Conservation (phyloP, 2,797 vertebrate genomes). For the Gobio occitaniae region DNA sequence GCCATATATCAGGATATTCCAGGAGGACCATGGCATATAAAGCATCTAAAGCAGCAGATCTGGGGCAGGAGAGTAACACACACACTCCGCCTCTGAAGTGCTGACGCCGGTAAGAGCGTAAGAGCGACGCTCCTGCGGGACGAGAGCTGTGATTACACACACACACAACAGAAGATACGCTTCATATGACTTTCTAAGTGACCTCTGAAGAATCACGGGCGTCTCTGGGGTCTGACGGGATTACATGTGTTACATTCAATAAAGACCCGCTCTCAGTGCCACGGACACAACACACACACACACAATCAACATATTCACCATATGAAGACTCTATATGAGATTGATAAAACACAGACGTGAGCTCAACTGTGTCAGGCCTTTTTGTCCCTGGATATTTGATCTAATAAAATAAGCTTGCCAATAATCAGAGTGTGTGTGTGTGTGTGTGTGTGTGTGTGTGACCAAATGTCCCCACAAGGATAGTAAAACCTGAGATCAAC, state of each 20-base stretch:
- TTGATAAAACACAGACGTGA: neutral
- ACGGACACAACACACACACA: constrained; percentile 74
- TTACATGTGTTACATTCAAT: constrained; percentile 85
- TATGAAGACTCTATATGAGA: neutral
- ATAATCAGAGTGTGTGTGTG: too few species aligned
- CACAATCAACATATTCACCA: constrained; percentile 32
- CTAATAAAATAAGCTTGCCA: constrained; percentile 4
- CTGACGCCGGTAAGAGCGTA: constrained; percentile 75
- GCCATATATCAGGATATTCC: constrained; percentile 63
- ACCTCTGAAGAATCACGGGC: constrained; percentile 77
- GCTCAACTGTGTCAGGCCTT: neutral
- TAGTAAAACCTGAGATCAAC: too few species aligned
- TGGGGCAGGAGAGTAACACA: constrained; percentile 71
- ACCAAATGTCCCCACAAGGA: too few species aligned
- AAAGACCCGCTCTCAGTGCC: constrained; percentile 82
- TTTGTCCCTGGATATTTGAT: neutral
- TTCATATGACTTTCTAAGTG: constrained; percentile 83
- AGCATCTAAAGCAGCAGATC: constrained; percentile 70
- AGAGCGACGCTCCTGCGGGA: constrained; percentile 66
- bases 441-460: too few species aligned
- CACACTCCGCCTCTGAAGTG: constrained; percentile 72
- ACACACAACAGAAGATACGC: constrained; percentile 45
- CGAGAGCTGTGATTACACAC: constrained; percentile 77
- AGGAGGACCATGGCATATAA: constrained; percentile 64
- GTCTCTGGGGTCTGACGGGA: constrained; percentile 78